Evolutionary conservation across 2,888 invertebrate genomes (phyloP).

Genomic region (Orchestes rusci): DNA sequence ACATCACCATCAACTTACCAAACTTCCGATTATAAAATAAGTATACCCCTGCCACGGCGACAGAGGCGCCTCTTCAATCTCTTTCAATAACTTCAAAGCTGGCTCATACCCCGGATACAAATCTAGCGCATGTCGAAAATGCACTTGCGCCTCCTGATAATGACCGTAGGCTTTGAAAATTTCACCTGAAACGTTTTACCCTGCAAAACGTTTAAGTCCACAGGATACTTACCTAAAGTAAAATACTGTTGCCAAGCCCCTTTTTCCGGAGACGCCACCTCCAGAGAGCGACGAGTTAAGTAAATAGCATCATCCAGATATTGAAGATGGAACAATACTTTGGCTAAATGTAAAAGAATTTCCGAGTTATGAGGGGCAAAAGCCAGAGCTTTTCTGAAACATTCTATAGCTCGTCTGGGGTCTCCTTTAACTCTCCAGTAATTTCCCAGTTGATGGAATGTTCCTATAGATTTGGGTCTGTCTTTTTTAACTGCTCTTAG

Average conservation of each 20-base stretch:
- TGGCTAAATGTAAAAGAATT: constrained; percentile 74
- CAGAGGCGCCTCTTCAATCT: constrained; percentile 74
- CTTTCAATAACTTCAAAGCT: constrained; percentile 69
- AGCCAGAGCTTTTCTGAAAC: constrained; percentile 53
- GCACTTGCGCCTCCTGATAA: constrained; percentile 78
- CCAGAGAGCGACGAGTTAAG: constrained; percentile 74
- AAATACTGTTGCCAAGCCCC: constrained; percentile 87
- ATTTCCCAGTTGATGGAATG: constrained; percentile 87
- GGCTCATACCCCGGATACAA: constrained; percentile 80
- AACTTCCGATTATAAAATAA: constrained; percentile 76
- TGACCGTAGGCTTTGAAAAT: constrained; percentile 88
- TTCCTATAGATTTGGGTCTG: constrained; percentile 75
- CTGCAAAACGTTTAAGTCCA: background rate
- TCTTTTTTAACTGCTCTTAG: constrained; percentile 73
- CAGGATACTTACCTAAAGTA: constrained; percentile 49
- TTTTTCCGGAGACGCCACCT: constrained; percentile 76
- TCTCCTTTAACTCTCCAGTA: constrained; percentile 88
- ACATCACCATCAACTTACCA: constrained; percentile 50
- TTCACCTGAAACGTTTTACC: constrained; percentile 51
- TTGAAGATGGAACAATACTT: constrained; percentile 77
- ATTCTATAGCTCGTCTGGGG: constrained; percentile 80
- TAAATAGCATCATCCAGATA: constrained; percentile 87
- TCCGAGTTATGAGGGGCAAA: constrained; percentile 84
- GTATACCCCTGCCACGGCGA: constrained; percentile 80
- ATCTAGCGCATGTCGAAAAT: constrained; percentile 75